These are phyloP conservation scores for Lasiurus borealis DNA, from an alignment of 2,113 vertebrate species.

Conservation along the genomic window DNA sequence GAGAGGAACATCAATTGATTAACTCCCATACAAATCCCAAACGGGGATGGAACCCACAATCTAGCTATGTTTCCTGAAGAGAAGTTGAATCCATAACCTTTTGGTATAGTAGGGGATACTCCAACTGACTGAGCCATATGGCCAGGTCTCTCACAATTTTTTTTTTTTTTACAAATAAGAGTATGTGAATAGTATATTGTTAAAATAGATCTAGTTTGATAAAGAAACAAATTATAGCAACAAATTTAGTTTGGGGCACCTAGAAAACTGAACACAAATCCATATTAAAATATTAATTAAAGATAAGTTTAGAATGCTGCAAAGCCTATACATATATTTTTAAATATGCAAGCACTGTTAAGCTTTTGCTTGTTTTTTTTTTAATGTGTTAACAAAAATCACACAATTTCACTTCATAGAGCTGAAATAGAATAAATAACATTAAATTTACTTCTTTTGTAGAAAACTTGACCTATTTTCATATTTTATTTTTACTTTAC, in stretches of 20 bases:
- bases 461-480: not conserved
- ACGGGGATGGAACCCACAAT: not conserved
- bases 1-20: not conserved
- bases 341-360: not conserved
- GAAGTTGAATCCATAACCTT: not conserved
- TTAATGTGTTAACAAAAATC: not conserved
- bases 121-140: not conserved
- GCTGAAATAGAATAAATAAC: not conserved
- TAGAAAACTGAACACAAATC: not conserved
- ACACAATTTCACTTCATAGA: not conserved
- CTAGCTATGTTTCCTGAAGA: not conserved
- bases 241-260: not conserved
- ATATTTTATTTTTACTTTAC: constrained; percentile 10
- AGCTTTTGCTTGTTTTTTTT: not conserved
- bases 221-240: not conserved
- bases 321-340: not conserved
- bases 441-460: not conserved
- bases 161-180: not conserved
- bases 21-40: not conserved
- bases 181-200: not conserved
- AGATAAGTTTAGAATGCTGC: not conserved
- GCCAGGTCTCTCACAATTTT: not conserved
- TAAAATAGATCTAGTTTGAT: not conserved
- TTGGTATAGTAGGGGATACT: not conserved
- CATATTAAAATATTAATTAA: not conserved